Percentiles rank a stretch among this genome's conserved stretches.
These are phyloP conservation scores for Meriones psammophilus DNA, from an alignment of 2,797 vertebrate genomes.

Conservation along the genomic window DNA sequence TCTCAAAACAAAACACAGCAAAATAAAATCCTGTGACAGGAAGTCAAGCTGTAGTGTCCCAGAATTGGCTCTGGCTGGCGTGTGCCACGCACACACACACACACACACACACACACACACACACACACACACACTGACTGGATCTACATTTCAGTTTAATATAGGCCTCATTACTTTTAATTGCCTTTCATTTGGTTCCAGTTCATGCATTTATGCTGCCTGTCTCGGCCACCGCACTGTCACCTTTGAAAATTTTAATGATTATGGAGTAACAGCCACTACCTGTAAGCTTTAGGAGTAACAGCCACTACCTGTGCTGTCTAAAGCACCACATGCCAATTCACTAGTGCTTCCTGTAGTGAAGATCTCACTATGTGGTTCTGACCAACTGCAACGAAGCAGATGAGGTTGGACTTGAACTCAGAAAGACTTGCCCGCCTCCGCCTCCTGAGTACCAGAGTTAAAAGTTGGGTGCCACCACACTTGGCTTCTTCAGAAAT, in stretches of 20 bases:
- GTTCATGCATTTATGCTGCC: not conserved
- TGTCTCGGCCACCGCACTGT: not conserved
- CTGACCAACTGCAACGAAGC: not conserved
- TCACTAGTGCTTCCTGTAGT: not conserved
- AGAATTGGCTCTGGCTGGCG: too few relatives aligned
- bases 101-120: not conserved
- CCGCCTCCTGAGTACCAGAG: not conserved
- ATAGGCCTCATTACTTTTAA: not conserved
- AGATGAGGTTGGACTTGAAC: not conserved
- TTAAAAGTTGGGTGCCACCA: not conserved
- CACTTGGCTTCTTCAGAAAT: not conserved
- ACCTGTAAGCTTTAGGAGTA: not conserved
- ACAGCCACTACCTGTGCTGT: not conserved
- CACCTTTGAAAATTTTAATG: slow-evolving; percentile 35
- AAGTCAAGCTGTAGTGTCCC: too few relatives aligned
- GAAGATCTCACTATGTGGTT: not conserved
- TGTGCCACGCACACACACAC: not conserved
- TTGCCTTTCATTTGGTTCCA: not conserved
- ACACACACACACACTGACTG: not conserved
- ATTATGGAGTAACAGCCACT: slow-evolving; percentile 26
- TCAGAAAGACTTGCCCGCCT: not conserved
- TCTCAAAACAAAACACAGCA: not conserved
- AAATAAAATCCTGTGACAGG: too few relatives aligned
- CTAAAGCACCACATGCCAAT: not conserved
- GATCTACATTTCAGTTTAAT: not conserved